Percentiles rank a stretch among this genome's conserved stretches.
Conservation (phyloP, 2,113 vertebrate genomes). For the Coptodon rendalli region DNA sequence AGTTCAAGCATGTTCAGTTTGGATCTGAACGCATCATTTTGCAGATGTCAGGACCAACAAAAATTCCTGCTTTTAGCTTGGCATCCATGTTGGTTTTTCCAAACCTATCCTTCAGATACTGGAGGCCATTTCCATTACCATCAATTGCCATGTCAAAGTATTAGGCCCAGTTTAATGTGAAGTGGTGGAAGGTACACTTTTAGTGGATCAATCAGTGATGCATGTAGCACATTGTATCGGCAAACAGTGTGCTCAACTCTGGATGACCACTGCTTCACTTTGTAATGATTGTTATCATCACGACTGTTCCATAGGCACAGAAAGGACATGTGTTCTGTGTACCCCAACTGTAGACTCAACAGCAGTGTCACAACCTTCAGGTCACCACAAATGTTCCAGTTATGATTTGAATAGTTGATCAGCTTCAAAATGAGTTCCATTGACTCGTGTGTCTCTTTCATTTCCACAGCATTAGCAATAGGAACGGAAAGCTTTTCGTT, state of each 20-base stretch:
- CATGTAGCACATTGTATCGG: neutral
- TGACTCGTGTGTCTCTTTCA: neutral
- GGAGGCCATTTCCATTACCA: neutral
- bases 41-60: neutral
- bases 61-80: neutral
- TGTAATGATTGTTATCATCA: neutral
- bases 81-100: neutral
- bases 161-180: neutral
- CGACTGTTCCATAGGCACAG: neutral
- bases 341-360: neutral
- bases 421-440: neutral
- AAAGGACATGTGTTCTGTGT: neutral
- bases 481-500: neutral
- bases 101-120: neutral
- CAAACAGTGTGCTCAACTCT: neutral
- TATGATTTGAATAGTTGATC: neutral
- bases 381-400: neutral
- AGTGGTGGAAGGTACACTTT: neutral
- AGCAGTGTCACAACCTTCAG: neutral
- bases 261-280: accelerated
- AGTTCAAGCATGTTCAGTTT: neutral
- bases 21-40: neutral
- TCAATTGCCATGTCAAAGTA: neutral
- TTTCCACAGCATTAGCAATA: neutral
- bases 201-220: neutral